Percentiles rank a stretch among this genome's conserved stretches.
Evolutionary conservation across 2,797 vertebrate genomes (phyloP).

Genomic region (Enteromius radiatus): DNA sequence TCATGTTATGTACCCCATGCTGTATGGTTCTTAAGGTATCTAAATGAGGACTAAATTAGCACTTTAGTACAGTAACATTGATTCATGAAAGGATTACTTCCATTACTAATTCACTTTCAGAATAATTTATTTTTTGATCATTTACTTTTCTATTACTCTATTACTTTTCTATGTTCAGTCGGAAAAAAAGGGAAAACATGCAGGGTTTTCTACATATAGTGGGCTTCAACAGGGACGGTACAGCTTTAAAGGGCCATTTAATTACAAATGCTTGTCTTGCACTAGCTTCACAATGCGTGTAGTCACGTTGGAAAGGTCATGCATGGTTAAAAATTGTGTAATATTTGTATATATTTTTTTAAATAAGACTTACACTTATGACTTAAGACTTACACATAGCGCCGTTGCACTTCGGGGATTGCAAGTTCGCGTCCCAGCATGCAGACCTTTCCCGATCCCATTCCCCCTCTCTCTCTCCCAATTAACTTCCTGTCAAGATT

Average conservation of each 20-base stretch:
- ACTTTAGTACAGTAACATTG: neutral
- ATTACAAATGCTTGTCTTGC: too few species aligned
- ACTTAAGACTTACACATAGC: too few species aligned
- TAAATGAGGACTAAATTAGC: slow-evolving; percentile 1
- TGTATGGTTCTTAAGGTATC: neutral
- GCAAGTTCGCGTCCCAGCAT: too few species aligned
- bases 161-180: neutral
- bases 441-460: too few species aligned
- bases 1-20: neutral
- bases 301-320: neutral
- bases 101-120: neutral
- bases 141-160: neutral
- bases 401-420: too few species aligned
- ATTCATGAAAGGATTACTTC: neutral
- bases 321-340: neutral
- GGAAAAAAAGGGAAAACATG: neutral
- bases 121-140: neutral
- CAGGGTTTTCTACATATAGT: neutral
- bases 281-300: too few species aligned
- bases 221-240: neutral
- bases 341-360: too few species aligned
- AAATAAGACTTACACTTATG: neutral
- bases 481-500: too few species aligned
- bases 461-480: too few species aligned
- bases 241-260: neutral